Evolutionary conservation across 2,113 vertebrate genomes (phyloP), one percentile per base, ranked within the genome.

Genomic region (Furnarius figulus): DNA sequence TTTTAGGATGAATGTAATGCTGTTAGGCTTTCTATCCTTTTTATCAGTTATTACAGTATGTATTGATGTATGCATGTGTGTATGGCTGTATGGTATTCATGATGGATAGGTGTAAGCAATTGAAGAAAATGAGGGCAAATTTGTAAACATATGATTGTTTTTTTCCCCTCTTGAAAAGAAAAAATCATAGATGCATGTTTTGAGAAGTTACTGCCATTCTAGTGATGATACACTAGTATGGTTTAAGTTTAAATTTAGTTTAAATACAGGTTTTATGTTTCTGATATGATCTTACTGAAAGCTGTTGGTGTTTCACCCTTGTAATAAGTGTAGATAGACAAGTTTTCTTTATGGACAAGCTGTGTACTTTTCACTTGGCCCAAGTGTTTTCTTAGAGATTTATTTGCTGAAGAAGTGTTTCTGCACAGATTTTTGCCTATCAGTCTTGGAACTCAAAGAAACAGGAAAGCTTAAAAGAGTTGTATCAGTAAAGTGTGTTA

Each of bases 151-250:
- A 12, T 21, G 4, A 40, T 21, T 56, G 4, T 28, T 85, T 71
- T 71, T 14, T 88, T 72, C 12, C 8, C 9, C 4, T n/a, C n/a
- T 66, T 61, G 4, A 44, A 83, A 42, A 58, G 50, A 53, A 20
- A 40, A n/a, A 1, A 3, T 13, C 27, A 23, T 17, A 49, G 28
- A 12, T 55, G 23, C 4, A 19, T 5, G 9, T 90, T 80, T 88
- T 58, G 12, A 85, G 30, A 73, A 42, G 20, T 73, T 85, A 37
- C 28, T 79, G 46, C 11, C 25, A 24, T 87, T 93, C 25, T 71
- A 65, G 30, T 87, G 49, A 15, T 81, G 7, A 40, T 49, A 30
- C 16, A 16, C 11, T 52, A 30, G 16, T 59, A 63, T 0, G 0
- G 33, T 80, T 53, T 25, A 55, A 56, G 39, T 81, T 85, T 61